Conservation (phyloP, 35 echinoderm and acorn worm genomes). For the Eucidaris tribuloides region DNA sequence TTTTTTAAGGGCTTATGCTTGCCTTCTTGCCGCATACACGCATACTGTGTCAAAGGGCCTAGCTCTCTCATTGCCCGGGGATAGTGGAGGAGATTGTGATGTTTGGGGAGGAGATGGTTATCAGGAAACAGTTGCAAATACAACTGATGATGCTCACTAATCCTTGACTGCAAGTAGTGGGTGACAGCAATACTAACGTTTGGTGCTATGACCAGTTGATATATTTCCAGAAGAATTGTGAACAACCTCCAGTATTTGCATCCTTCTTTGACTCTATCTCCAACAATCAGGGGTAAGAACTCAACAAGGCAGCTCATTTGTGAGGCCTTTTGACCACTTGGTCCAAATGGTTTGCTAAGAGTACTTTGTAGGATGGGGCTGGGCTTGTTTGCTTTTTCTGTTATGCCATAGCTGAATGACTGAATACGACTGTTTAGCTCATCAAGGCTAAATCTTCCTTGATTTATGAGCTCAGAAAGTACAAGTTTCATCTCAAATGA, state of each 20-base stretch:
- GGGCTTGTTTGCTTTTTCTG: conserved; percentile 44
- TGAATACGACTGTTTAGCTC: conserved; percentile 29
- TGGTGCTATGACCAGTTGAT: conserved; percentile 47
- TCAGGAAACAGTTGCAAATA: conserved; percentile 55
- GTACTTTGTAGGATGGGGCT: background rate
- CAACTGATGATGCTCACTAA: conserved; percentile 56
- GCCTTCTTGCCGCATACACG: conserved; percentile 57
- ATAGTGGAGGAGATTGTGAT: conserved; percentile 61
- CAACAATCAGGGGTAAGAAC: conserved; percentile 42
- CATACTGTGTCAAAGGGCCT: conserved; percentile 58
- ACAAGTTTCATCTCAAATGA: conserved; percentile 47
- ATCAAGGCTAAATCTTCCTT: conserved; percentile 16
- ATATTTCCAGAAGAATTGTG: conserved; percentile 28
- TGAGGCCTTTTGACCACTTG: conserved; percentile 63
- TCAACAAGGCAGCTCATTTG: conserved; percentile 69
- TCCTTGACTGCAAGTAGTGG: conserved; percentile 23
- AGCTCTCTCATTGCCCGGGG: conserved; percentile 22
- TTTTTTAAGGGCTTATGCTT: conserved; percentile 70
- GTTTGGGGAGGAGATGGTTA: conserved; percentile 56
- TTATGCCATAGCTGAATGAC: conserved; percentile 25
- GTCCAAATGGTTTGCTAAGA: conserved; percentile 39
- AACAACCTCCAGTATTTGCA: conserved; percentile 63
- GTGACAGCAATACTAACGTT: conserved; percentile 36
- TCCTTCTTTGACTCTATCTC: conserved; percentile 38
- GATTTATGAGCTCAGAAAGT: conserved; percentile 5